Percentiles rank a stretch among this genome's conserved stretches.
Evolutionary conservation across 2,888 invertebrate genomes (phyloP).

Genomic region (Pachycephus smyrnensis): DNA sequence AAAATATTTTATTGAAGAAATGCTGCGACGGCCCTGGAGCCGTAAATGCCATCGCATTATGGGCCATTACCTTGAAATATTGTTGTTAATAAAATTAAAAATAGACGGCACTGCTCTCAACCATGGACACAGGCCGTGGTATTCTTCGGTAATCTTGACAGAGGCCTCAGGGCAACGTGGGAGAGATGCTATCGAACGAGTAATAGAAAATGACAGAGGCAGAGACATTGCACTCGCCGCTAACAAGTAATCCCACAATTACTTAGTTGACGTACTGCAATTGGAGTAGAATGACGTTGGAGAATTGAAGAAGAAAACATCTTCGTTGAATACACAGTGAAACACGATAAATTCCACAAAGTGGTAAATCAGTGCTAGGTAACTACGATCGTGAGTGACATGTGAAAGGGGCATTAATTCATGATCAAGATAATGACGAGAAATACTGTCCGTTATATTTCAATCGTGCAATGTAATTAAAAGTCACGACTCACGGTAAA

Average conservation of each 20-base stretch:
- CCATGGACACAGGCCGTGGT: neutral
- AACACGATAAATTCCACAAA: neutral
- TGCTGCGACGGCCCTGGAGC: neutral
- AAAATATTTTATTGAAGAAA: slow-evolving; percentile 8
- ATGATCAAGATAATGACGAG: slow-evolving; percentile 7
- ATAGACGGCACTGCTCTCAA: neutral
- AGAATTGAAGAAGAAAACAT: neutral
- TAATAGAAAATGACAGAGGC: neutral
- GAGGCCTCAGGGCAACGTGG: neutral
- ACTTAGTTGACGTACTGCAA: neutral
- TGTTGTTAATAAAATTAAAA: slow-evolving; percentile 10
- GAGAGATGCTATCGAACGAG: neutral
- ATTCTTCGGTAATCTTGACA: neutral
- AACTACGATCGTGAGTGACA: slow-evolving; percentile 26
- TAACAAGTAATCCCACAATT: neutral
- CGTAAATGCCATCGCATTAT: slow-evolving; percentile 14
- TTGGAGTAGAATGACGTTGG: neutral
- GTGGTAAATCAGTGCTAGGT: neutral
- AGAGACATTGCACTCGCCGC: neutral
- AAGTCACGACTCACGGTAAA: neutral
- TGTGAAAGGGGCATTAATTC: slow-evolving; percentile 12
- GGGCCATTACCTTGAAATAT: slow-evolving; percentile 12
- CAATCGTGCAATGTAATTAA: slow-evolving; percentile 19
- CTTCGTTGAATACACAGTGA: neutral
- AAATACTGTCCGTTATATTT: slow-evolving; percentile 21